Base-by-base conservation (phyloP, 2,113 vertebrate genomes). In the Gymnorhina tibicen region DNA sequence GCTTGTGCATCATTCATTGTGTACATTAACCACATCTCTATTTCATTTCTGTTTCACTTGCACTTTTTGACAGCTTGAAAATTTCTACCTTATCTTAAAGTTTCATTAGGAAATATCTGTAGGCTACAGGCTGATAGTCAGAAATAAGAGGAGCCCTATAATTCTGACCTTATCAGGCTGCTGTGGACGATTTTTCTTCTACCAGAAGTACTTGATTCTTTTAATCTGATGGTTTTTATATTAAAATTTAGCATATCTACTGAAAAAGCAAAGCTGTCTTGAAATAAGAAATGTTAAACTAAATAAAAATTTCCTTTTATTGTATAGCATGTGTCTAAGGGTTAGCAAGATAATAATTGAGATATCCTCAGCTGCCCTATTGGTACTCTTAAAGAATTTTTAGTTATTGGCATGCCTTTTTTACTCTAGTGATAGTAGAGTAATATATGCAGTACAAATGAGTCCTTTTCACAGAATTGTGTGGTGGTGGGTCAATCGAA, bases 101-200 rank as follows among this genome's bases (percentile, higher is more conserved):
- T 96, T 97, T 97, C 84, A 82, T 96, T 97, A 96, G 77, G 27
- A 87, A 95, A 69, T 85, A 64, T 80, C 96, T 94, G 39, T 72
- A 95, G 95, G 91, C 60, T 75, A 39, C 53, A 85, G 75, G 50
- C 46, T 92, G 88, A 93, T 75, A 96, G 73, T 94, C 35, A 88
- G 95, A 95, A 97, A 91, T 93, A 96, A 93, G 44, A 88, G 49
- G 52, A 95, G 14, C 44, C 37, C 1, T 79, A 84, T 95, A 66
- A 79, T 94, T 95, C 69, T 92, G 91, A 94, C 80, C 83, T 94
- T 89, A 75, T 95, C 91, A 82, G 42, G 32, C 37, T 62, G 5
- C 44, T 52, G 6, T 88, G 85, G 62, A 97, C 85, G 93, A 77
- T 89, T 72, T 55, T 67, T 78, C 16, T 56, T 66, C 76, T 69